Conservation (phyloP, 2,888 invertebrate species). For the Eurois occulta region DNA sequence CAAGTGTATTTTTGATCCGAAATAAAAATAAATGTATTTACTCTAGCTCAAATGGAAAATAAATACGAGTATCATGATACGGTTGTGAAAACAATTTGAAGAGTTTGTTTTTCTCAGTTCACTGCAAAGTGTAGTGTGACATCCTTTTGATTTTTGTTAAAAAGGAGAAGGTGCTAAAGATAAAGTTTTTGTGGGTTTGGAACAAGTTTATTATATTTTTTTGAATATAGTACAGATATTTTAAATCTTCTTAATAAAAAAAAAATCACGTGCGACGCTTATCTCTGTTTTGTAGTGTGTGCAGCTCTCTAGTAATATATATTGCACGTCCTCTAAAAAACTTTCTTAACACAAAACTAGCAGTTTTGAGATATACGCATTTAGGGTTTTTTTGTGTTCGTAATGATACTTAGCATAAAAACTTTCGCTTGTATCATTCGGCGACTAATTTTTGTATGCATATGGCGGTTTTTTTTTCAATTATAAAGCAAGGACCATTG, state of each 20-base stretch:
- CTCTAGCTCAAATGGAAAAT: slow-evolving; percentile 68
- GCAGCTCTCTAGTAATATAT: not conserved
- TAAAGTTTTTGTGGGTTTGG: not conserved
- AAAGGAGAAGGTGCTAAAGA: not conserved
- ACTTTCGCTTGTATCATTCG: too few relatives aligned
- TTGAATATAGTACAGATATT: not conserved
- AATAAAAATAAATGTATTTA: slow-evolving; percentile 69
- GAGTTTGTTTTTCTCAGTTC: slow-evolving; percentile 57
- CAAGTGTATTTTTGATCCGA: slow-evolving; percentile 70
- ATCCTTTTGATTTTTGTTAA: slow-evolving; percentile 34
- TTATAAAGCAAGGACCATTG: too few relatives aligned
- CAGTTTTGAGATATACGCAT: too few relatives aligned
- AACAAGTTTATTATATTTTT: not conserved
- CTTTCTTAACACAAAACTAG: too few relatives aligned
- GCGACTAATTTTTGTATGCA: too few relatives aligned
- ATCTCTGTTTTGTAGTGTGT: not conserved
- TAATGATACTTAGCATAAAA: too few relatives aligned
- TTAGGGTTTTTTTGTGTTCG: too few relatives aligned
- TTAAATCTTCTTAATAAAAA: not conserved
- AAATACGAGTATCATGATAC: slow-evolving; percentile 66
- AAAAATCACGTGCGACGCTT: not conserved
- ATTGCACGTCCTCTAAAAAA: too few relatives aligned
- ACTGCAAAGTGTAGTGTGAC: slow-evolving; percentile 41
- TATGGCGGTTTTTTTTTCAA: too few relatives aligned
- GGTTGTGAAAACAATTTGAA: slow-evolving; percentile 60